phyloP scores from a whole-genome alignment of 2,797 vertebrate species.

The Gallinago solitaria region DNA sequence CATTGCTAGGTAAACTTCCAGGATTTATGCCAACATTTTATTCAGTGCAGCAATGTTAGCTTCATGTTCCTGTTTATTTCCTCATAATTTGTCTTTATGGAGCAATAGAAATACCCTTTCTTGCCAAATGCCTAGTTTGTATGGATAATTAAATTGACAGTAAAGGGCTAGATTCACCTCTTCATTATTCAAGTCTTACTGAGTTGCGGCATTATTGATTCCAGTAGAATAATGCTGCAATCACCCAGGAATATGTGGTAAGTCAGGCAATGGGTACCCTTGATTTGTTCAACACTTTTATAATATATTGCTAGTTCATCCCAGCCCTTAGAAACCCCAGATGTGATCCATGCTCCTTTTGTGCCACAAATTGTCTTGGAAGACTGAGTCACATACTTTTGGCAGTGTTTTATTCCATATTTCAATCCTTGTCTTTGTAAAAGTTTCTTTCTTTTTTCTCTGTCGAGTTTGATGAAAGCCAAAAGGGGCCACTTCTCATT shows the following conservation, averaged over 20 bases:
- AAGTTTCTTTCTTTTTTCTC: neutral
- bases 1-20: slow-evolving; percentile 41
- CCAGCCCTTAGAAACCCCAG: neutral
- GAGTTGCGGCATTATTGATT: slow-evolving; percentile 43
- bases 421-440: neutral
- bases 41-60: neutral
- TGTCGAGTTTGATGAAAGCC: neutral
- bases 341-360: neutral
- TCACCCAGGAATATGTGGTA: neutral
- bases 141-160: slow-evolving; percentile 55
- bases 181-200: slow-evolving; percentile 36
- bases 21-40: slow-evolving; percentile 33
- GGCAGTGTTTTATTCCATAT: neutral
- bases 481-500: neutral
- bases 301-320: neutral
- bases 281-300: neutral
- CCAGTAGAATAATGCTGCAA: neutral
- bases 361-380: neutral
- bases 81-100: slow-evolving; percentile 50
- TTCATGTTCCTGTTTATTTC: slow-evolving; percentile 35
- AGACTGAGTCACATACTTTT: neutral
- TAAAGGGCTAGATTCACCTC: slow-evolving; percentile 9
- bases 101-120: slow-evolving; percentile 34
- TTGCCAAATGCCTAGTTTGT: slow-evolving; percentile 37
- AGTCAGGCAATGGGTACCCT: neutral